Percentiles rank a stretch among this genome's conserved stretches.
phyloP scores from a whole-genome alignment of 2,888 invertebrate genomes.

The Drosophila pseudotalamancana region DNA sequence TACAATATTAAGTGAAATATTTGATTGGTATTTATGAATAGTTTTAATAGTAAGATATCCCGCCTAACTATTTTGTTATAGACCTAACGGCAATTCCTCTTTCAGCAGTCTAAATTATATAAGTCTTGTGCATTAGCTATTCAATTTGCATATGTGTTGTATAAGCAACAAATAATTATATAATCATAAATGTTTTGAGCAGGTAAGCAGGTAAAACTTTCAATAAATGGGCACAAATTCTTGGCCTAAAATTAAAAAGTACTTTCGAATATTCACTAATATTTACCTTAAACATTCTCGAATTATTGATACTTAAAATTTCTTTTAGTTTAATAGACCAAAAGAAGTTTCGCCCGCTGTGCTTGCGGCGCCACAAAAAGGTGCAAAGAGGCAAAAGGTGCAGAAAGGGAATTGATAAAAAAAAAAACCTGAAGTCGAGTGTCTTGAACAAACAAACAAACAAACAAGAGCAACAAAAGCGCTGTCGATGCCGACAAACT shows the following conservation, averaged over 20 bases:
- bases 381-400: conserved; percentile 47
- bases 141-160: too few relatives aligned
- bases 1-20: too few relatives aligned
- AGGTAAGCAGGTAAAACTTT: too few relatives aligned
- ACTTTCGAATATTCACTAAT: not conserved
- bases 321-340: conserved; percentile 21
- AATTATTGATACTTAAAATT: conserved; percentile 43
- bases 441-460: conserved; percentile 66
- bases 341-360: not conserved
- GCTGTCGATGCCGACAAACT: conserved; percentile 53
- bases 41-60: too few relatives aligned
- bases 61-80: too few relatives aligned
- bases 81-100: too few relatives aligned
- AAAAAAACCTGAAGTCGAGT: conserved; percentile 56
- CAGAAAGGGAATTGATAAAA: conserved; percentile 59
- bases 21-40: too few relatives aligned
- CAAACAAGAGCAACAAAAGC: conserved; percentile 42
- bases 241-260: not conserved
- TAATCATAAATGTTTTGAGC: too few relatives aligned
- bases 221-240: not conserved
- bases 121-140: too few relatives aligned
- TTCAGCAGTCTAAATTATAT: too few relatives aligned
- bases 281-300: conserved; percentile 34
- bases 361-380: conserved; percentile 27
- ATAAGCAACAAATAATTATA: too few relatives aligned